Conservation (phyloP, 2,113 vertebrate genomes). For the Prietella phreatophila region DNA sequence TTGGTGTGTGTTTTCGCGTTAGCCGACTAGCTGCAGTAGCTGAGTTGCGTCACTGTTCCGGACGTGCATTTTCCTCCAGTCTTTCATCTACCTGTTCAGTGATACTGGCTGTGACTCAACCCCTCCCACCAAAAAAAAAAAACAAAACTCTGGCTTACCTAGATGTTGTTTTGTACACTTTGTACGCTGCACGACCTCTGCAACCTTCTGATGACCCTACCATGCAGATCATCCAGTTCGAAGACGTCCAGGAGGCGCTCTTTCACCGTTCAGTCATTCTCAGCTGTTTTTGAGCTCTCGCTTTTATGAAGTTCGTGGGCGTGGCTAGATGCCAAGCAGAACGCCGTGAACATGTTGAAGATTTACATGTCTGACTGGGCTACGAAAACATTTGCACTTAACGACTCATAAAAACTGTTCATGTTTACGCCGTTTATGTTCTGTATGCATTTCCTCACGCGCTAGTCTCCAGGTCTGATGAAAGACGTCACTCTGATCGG, state of each 20-base stretch:
- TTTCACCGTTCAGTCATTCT: neutral
- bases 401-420: neutral
- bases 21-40: neutral
- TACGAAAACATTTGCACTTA: no score
- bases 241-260: neutral
- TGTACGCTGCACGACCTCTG: no score
- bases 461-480: conserved; percentile 53
- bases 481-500: conserved; percentile 65
- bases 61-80: no score
- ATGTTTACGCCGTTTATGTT: neutral
- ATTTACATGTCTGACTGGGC: no score
- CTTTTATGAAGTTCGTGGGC: neutral
- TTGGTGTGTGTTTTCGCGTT: neutral
- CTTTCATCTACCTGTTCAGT: no score
- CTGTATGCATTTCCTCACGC: neutral
- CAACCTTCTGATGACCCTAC: no score
- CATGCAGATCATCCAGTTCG: no score
- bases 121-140: no score
- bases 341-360: neutral
- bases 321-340: neutral
- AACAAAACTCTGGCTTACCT: no score
- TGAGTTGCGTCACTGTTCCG: neutral
- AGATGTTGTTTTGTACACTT: no score
- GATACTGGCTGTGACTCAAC: no score
- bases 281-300: neutral